Percentiles rank a stretch among this genome's conserved stretches.
These are phyloP conservation scores for Porphyrio hochstetteri DNA, from an alignment of 2,113 vertebrate genomes.

Conservation along the genomic window DNA sequence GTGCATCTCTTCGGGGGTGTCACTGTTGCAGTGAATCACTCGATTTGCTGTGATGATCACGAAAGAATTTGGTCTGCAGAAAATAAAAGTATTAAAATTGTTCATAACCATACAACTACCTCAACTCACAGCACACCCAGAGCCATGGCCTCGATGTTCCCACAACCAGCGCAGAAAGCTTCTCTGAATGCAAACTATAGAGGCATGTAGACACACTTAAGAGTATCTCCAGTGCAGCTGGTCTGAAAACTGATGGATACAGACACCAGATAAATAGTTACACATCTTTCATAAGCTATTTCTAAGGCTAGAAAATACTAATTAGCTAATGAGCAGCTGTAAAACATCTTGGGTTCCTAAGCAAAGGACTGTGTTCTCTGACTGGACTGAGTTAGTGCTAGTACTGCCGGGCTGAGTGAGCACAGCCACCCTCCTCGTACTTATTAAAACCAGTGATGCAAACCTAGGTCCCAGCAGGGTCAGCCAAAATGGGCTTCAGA, in stretches of 20 bases:
- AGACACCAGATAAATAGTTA: neutral
- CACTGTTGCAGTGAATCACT: slow-evolving; percentile 92
- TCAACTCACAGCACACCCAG: neutral
- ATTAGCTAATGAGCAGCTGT: neutral
- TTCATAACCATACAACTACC: neutral
- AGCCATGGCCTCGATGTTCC: neutral
- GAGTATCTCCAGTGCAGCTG: neutral
- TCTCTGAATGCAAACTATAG: neutral
- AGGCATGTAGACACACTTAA: neutral
- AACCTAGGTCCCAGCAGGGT: neutral
- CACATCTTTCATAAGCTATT: neutral
- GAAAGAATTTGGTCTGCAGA: slow-evolving; percentile 88
- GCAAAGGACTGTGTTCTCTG: neutral
- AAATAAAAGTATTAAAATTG: neutral
- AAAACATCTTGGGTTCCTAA: neutral
- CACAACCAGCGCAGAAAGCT: neutral
- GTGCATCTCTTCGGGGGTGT: slow-evolving; percentile 93
- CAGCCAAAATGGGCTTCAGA: neutral
- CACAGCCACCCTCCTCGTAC: neutral
- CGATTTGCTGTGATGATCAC: slow-evolving; percentile 94
- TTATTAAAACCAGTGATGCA: neutral
- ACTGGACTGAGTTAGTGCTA: neutral
- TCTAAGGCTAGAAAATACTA: neutral
- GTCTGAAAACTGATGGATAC: neutral
- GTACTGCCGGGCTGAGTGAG: neutral